phyloP scores from a whole-genome alignment of 2,113 vertebrate genomes.

The Dryoscopus gambensis region DNA sequence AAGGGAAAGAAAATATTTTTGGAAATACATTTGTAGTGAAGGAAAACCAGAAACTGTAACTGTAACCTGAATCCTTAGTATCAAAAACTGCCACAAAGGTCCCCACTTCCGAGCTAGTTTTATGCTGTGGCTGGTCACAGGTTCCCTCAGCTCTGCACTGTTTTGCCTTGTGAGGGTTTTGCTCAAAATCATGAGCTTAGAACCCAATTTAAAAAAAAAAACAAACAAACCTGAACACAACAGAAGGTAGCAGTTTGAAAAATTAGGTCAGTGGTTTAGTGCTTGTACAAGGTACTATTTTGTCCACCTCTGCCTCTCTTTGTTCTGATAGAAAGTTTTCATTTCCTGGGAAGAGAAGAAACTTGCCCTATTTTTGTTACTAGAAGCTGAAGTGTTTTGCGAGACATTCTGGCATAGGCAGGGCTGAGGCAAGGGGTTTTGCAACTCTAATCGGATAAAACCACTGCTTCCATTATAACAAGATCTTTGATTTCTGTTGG shows the following conservation, averaged over 20 bases:
- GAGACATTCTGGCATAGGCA: neutral
- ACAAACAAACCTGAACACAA: too few relatives aligned
- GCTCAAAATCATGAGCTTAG: neutral
- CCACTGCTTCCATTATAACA: neutral
- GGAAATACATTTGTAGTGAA: neutral
- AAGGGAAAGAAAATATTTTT: neutral
- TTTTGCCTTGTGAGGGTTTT: neutral
- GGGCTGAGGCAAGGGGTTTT: constrained; percentile 20
- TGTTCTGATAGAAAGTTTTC: neutral
- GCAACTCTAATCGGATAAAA: constrained; percentile 24
- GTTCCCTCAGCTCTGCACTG: neutral
- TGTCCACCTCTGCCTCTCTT: neutral
- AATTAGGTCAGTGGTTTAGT: neutral
- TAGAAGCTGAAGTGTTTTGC: neutral
- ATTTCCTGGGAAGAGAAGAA: neutral
- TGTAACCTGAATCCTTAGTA: neutral
- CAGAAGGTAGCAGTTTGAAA: neutral
- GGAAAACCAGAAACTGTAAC: neutral
- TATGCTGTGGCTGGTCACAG: neutral
- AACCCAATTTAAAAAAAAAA: neutral
- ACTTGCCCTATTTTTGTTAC: neutral
- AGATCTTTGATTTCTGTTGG: constrained; percentile 33
- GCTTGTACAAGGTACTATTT: neutral
- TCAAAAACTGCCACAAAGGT: neutral
- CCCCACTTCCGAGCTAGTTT: neutral